Percentiles rank a stretch among this genome's conserved stretches.
These are phyloP conservation scores for Grallaria varia DNA, from an alignment of 2,113 vertebrate species.

Conservation along the genomic window DNA sequence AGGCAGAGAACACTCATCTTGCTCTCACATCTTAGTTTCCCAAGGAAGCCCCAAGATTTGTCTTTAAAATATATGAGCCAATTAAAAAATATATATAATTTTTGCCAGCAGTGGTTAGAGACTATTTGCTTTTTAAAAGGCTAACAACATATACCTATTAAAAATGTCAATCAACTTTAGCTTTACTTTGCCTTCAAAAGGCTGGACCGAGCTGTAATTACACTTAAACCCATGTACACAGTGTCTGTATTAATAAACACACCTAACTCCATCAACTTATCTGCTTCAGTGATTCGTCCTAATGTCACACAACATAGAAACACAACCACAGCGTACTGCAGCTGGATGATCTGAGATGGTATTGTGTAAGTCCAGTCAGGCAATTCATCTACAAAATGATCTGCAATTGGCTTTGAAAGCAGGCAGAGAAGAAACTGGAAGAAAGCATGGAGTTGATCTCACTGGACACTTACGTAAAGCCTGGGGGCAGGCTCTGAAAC, in stretches of 20 bases:
- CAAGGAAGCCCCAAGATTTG: background rate
- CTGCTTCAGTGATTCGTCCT: background rate
- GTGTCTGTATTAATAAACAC: background rate
- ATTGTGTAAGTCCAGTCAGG: constrained; percentile 1
- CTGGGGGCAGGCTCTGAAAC: background rate
- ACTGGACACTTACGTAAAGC: background rate
- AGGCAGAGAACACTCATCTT: background rate
- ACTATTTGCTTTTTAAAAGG: background rate
- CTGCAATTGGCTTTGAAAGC: constrained; percentile 9
- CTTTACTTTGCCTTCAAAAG: background rate
- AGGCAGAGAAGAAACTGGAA: background rate
- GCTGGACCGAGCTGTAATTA: background rate
- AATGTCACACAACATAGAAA: background rate
- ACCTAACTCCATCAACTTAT: background rate
- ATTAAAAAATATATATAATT: background rate
- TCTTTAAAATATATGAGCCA: background rate
- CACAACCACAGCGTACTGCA: background rate
- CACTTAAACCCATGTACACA: background rate
- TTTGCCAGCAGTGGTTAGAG: background rate
- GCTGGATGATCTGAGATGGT: background rate
- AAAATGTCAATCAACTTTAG: background rate
- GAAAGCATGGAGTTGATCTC: background rate
- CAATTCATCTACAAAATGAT: background rate
- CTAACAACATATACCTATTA: background rate
- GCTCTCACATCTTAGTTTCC: background rate